phyloP scores from a whole-genome alignment of 2,113 vertebrate species.

The Mystacornis crossleyi region DNA sequence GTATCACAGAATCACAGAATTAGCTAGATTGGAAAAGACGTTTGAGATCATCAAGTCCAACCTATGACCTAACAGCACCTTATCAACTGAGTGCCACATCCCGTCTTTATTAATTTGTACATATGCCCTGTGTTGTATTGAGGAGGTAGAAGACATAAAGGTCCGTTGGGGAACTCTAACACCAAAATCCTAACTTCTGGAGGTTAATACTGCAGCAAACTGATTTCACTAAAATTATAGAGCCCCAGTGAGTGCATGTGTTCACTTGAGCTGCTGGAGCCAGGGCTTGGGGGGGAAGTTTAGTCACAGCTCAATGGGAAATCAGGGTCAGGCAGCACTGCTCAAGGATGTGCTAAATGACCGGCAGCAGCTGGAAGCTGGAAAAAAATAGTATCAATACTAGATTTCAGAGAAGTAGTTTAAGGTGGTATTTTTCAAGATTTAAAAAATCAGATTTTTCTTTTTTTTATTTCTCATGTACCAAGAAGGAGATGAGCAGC shows the following conservation, averaged over 20 bases:
- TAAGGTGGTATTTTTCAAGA: background rate
- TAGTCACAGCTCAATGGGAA: background rate
- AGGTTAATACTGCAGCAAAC: background rate
- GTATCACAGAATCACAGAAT: background rate
- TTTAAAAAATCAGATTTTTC: background rate
- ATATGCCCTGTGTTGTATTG: background rate
- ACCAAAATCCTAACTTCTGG: background rate
- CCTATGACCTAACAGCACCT: background rate
- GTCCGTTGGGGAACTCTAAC: background rate
- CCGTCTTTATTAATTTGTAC: background rate
- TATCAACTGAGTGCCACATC: background rate
- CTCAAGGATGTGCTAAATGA: background rate
- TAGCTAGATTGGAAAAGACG: background rate
- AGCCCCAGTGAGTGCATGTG: fast-evolving
- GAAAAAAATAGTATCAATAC: background rate
- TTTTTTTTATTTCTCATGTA: background rate
- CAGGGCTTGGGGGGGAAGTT: fast-evolving
- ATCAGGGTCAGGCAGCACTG: background rate
- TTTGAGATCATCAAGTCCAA: background rate
- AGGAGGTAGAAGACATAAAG: background rate
- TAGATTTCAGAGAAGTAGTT: background rate
- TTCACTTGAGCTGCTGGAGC: background rate
- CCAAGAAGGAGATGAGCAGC: background rate
- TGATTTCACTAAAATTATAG: background rate
- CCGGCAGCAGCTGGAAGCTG: background rate